Base-by-base conservation (phyloP, 2,888 invertebrate genomes). In the Nephrotoma flavescens region DNA sequence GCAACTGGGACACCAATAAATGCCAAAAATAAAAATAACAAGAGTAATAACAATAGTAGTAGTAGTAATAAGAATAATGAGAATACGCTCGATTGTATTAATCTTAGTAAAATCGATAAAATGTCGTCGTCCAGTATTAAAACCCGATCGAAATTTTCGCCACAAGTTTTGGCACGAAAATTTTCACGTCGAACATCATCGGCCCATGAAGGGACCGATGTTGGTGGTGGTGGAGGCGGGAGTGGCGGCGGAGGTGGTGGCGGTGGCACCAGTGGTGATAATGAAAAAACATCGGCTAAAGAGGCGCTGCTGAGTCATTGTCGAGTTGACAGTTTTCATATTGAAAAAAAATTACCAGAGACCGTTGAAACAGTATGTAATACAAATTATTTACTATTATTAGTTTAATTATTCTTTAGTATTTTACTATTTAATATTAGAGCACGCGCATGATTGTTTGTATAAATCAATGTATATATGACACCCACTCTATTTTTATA, bases 281-380 rank as follows among this genome's bases (percentile, higher is more conserved):
- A 42, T 41, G 86, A 87, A 57, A 83, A 86, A 19, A 42, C 86
- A 41, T 71, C 71, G 4, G 88, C 88, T 19, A 89, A 88, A 86
- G 89, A 89, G 86, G 89, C 89, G 9, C 86, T 89, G n/a, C 87
- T 89, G 5, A 89, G 89, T 1, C 88, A 89, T 87, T 52, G 52
- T 41, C 89, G 88, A 87, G 88, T 88, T 41, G 89, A 89, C 83
- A 87, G 88, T 41, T 88, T 88, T 88, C 88, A 87, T 85, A 87
- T 87, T 86, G 89, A 89, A 86, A 89, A 88, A 83, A 89, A 89
- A 88, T 87, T 89, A 86, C 89, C 89, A 47, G 89, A 89, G 87
- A 89, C 89, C 47, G 89, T 89, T 5, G 89, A 89, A 89, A 89
- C 89, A 86, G 89, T 89, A 89, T 47, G 89, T 89, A 87, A 87